These are phyloP conservation scores for Hemiprocne comata DNA, from an alignment of 2,113 vertebrate genomes.

Conservation along the genomic window DNA sequence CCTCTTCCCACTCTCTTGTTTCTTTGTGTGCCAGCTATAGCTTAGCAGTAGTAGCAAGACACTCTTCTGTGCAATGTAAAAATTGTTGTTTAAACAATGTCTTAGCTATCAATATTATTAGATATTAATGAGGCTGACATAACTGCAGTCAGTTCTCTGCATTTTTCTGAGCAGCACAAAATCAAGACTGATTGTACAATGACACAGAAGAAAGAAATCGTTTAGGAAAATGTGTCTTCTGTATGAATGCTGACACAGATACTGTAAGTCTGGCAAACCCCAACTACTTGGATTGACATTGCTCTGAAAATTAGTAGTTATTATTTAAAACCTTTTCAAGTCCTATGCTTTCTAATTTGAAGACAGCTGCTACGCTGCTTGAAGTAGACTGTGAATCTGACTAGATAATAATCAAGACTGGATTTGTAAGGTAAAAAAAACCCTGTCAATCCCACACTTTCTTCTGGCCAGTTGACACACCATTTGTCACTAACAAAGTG, in stretches of 20 bases:
- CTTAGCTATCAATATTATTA: background rate
- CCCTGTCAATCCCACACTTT: background rate
- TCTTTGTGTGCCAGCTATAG: background rate
- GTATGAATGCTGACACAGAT: background rate
- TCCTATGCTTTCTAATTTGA: background rate
- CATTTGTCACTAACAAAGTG: background rate
- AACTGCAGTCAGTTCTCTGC: background rate
- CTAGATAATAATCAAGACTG: background rate
- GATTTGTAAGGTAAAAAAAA: background rate
- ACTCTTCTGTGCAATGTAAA: background rate
- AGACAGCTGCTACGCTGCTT: background rate
- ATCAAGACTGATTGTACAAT: background rate
- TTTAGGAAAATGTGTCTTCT: background rate
- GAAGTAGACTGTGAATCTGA: background rate
- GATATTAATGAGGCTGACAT: background rate
- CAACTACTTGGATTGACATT: background rate
- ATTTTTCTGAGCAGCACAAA: background rate
- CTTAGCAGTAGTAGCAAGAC: background rate
- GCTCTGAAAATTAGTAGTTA: background rate
- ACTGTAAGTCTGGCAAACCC: background rate
- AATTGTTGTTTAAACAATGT: background rate
- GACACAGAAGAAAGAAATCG: background rate
- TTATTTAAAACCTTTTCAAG: background rate
- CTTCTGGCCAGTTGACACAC: background rate
- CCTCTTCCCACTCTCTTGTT: background rate